Percentiles rank a stretch among this genome's conserved stretches.
Conservation (phyloP, 2,113 vertebrate species). For the Astur gentilis region DNA sequence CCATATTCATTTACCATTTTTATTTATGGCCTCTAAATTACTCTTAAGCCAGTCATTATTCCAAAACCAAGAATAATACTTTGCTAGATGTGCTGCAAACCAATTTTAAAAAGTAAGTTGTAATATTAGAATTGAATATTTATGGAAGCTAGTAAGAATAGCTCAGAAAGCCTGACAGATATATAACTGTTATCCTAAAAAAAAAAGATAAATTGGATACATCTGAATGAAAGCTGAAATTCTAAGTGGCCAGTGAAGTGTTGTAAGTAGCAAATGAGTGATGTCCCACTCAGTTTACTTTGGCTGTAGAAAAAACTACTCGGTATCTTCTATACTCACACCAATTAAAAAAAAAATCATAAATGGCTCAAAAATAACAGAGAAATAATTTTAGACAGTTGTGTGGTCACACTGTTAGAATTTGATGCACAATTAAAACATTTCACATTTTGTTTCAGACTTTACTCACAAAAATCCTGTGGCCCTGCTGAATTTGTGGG, state of each 20-base stretch:
- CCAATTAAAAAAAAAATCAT: not conserved
- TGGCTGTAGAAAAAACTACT: not conserved
- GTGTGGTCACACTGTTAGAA: not conserved
- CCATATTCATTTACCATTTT: not conserved
- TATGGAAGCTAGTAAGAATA: slow-evolving; percentile 10
- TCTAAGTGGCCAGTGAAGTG: not conserved
- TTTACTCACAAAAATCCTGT: not conserved
- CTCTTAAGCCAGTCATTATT: not conserved
- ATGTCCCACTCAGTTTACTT: not conserved
- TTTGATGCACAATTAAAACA: not conserved
- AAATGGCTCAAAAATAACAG: not conserved
- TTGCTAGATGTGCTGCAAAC: not conserved
- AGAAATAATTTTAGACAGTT: not conserved
- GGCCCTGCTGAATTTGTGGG: not conserved
- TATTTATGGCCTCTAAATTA: not conserved
- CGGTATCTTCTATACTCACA: not conserved
- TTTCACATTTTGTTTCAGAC: not conserved
- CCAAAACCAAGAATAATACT: not conserved
- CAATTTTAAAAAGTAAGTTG: not conserved
- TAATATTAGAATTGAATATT: not conserved
- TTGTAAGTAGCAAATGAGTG: not conserved
- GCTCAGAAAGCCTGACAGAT: slow-evolving; percentile 1
- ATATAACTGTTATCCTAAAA: not conserved
- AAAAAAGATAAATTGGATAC: not conserved
- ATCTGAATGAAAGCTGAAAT: not conserved